Evolutionary conservation across 2,113 vertebrate species (phyloP).

Genomic region (Tychaedon coryphoeus): DNA sequence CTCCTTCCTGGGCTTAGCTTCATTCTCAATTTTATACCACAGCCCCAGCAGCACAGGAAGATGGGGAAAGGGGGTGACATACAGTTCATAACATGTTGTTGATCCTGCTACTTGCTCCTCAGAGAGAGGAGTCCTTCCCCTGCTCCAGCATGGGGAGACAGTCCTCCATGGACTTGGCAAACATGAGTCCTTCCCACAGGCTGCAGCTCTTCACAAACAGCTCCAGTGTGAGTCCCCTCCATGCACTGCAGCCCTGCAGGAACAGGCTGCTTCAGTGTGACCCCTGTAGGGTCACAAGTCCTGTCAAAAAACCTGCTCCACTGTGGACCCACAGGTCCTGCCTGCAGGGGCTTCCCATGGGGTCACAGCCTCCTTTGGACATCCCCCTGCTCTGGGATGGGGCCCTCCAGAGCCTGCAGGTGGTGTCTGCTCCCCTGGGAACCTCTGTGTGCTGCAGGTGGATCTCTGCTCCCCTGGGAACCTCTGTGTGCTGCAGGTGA

Average conservation of each 20-base stretch:
- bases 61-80: not conserved
- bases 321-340: not conserved
- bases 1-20: not conserved
- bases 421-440: too few relatives aligned
- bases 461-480: too few relatives aligned
- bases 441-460: not conserved
- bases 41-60: fast-evolving
- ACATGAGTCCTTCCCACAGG: not conserved
- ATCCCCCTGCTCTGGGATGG: not conserved
- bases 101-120: not conserved
- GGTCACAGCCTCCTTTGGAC: not conserved
- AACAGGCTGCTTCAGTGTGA: not conserved
- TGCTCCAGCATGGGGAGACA: not conserved
- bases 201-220: not conserved
- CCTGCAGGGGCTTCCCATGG: not conserved
- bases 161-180: not conserved
- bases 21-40: fast-evolving
- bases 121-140: not conserved
- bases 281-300: not conserved
- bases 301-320: not conserved
- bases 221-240: not conserved
- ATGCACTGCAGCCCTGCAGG: not conserved
- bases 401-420: not conserved
- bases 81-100: too few relatives aligned
- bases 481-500: not conserved